Conservation (phyloP, 2,888 invertebrate genomes). For the Ennomos erosarius region DNA sequence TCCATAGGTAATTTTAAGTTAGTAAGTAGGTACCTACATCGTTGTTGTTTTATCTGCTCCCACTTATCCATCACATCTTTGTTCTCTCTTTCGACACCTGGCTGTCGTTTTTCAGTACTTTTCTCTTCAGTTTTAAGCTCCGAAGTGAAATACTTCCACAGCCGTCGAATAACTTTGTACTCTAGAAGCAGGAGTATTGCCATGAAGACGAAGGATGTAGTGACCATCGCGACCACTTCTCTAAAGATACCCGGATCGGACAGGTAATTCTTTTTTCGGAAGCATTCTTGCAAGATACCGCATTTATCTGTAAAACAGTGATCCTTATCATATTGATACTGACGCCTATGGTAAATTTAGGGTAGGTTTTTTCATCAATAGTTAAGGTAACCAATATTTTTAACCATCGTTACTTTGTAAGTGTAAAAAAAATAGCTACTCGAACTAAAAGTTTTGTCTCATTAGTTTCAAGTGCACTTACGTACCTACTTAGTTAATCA, state of each 20-base stretch:
- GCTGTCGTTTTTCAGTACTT: not conserved
- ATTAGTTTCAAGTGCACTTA: too few relatives aligned
- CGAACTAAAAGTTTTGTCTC: too few relatives aligned
- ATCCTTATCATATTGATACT: too few relatives aligned
- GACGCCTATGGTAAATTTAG: too few relatives aligned
- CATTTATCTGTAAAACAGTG: slow-evolving; percentile 61
- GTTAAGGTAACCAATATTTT: too few relatives aligned
- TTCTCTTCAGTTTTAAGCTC: not conserved
- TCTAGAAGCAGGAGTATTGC: slow-evolving; percentile 62
- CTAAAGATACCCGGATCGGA: slow-evolving; percentile 49
- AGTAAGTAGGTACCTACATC: slow-evolving; percentile 45
- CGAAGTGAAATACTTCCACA: slow-evolving; percentile 41
- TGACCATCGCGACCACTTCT: slow-evolving; percentile 58
- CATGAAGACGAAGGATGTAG: slow-evolving; percentile 52
- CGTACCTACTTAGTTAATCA: not conserved
- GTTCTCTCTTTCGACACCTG: slow-evolving; percentile 52
- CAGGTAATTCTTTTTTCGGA: slow-evolving; percentile 56
- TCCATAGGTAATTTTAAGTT: too few relatives aligned
- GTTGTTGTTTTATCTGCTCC: slow-evolving; percentile 41
- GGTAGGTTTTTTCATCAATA: too few relatives aligned
- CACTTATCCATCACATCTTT: slow-evolving; percentile 52
- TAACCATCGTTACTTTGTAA: too few relatives aligned
- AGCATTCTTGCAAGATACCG: slow-evolving; percentile 70
- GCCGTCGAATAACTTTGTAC: slow-evolving; percentile 55
- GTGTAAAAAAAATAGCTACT: too few relatives aligned